These are phyloP conservation scores for Manacus vitellinus DNA, from an alignment of 2,113 vertebrate species.

Conservation along the genomic window DNA sequence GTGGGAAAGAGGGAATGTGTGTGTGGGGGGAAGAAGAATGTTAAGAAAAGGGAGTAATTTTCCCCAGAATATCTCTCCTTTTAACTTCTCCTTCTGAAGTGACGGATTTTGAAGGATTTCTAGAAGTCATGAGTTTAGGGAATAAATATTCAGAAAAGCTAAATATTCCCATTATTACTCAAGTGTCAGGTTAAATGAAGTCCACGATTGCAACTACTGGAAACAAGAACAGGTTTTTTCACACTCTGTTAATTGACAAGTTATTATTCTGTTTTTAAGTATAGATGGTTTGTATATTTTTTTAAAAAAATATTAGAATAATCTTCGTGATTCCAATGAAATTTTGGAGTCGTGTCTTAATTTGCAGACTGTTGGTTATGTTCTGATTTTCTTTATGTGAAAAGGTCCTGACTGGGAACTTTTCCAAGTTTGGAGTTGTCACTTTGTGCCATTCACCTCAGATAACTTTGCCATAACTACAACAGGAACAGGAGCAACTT, in stretches of 20 bases:
- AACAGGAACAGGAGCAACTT: conserved; percentile 22
- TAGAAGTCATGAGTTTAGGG: conserved; percentile 30
- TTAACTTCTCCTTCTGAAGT: background rate
- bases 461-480: conserved; percentile 12
- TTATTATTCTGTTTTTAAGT: background rate
- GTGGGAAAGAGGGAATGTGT: conserved; percentile 34
- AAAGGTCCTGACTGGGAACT: background rate
- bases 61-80: conserved; percentile 45
- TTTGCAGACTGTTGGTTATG: background rate
- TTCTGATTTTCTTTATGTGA: background rate
- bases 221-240: background rate
- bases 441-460: conserved; percentile 8
- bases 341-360: background rate
- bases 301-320: background rate
- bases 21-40: conserved; percentile 36
- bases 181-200: conserved; percentile 19
- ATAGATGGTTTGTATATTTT: background rate
- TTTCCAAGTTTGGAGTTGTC: background rate
- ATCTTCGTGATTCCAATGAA: background rate
- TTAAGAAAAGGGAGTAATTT: conserved; percentile 58
- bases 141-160: conserved; percentile 33
- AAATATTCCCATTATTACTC: conserved; percentile 38
- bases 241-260: background rate
- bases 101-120: conserved; percentile 41
- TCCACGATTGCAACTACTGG: background rate